A percentile compares a stretch with the other conserved stretches of the same genome.
phyloP scores from a whole-genome alignment of 2,888 invertebrate species.

The Nomada fucata region DNA sequence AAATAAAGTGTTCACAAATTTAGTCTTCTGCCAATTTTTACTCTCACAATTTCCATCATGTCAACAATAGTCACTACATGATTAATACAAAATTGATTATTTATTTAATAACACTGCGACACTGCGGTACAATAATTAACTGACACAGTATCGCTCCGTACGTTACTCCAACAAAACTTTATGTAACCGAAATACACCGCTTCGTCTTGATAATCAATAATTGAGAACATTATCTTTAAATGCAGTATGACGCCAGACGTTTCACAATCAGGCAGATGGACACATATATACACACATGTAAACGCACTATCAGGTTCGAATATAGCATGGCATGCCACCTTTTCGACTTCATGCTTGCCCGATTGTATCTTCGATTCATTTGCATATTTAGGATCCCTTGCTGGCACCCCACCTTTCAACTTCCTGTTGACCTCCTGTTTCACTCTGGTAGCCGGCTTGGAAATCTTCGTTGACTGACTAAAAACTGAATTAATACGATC shows the following conservation, averaged over 20 bases:
- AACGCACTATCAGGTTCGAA: slow-evolving; percentile 48
- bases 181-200: not conserved
- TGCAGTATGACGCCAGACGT: no score
- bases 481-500: slow-evolving; percentile 77
- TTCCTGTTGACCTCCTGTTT: slow-evolving; percentile 69
- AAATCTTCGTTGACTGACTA: slow-evolving; percentile 79
- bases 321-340: slow-evolving; percentile 74
- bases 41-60: no score
- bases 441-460: slow-evolving; percentile 69
- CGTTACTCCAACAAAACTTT: not conserved
- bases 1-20: no score
- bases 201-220: not conserved
- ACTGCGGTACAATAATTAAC: no score
- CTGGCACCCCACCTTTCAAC: slow-evolving; percentile 66
- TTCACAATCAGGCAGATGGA: not conserved
- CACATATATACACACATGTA: slow-evolving; percentile 1
- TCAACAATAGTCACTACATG: no score
- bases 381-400: slow-evolving; percentile 80
- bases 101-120: no score
- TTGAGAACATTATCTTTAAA: not conserved
- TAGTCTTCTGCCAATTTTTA: no score
- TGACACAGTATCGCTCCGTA: not conserved
- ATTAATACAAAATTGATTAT: no score
- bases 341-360: slow-evolving; percentile 78
- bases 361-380: slow-evolving; percentile 81